Conservation (phyloP, 2,113 vertebrate genomes). For the Elephantulus edwardii region DNA sequence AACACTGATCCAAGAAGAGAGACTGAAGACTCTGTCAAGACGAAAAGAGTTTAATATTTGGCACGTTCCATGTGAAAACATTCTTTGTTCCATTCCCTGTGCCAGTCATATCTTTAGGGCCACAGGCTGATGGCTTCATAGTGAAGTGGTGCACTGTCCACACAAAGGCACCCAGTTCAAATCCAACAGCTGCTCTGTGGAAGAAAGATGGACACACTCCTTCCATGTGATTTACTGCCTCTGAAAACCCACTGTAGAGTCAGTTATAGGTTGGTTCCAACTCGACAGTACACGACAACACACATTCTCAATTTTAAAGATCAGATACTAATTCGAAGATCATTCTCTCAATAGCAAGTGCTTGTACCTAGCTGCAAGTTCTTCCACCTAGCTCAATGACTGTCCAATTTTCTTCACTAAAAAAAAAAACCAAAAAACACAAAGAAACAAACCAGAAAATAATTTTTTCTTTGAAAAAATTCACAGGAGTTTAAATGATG, state of each 20-base stretch:
- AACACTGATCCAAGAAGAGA: neutral
- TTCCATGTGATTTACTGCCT: no score
- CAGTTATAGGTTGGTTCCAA: no score
- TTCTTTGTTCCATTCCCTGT: neutral
- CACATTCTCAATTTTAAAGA: neutral
- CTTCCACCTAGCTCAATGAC: neutral
- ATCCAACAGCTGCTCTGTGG: no score
- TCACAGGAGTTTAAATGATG: neutral
- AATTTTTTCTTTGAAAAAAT: neutral
- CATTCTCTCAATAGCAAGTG: neutral
- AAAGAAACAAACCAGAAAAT: neutral
- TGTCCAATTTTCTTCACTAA: neutral
- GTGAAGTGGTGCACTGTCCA: no score
- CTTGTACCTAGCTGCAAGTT: neutral
- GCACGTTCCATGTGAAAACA: neutral
- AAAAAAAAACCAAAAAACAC: no score
- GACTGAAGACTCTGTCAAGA: neutral
- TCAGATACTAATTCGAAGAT: neutral
- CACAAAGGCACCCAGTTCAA: no score
- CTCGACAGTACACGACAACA: no score
- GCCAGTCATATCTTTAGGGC: neutral
- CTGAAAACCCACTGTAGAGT: no score
- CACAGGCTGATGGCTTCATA: neutral
- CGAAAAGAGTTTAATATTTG: neutral
- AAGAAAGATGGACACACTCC: no score